A percentile compares a stretch with the other conserved stretches of the same genome.
These are phyloP conservation scores for Cephonodes hylas DNA, from an alignment of 2,888 invertebrate genomes.

Conservation along the genomic window DNA sequence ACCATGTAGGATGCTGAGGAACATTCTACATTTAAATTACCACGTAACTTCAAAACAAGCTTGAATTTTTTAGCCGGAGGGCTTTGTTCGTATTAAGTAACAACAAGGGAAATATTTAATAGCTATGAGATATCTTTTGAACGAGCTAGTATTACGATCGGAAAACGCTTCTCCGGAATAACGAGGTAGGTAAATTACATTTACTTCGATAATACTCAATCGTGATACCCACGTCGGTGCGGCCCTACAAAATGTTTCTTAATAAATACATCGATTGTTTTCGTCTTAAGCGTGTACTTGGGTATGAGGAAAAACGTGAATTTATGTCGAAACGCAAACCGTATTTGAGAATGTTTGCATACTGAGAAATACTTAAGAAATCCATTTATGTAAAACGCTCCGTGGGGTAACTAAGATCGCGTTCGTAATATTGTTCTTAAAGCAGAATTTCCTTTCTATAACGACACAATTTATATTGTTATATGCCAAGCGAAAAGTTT, in stretches of 20 bases:
- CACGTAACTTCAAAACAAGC: constrained; percentile 28
- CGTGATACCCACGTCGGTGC: constrained; percentile 25
- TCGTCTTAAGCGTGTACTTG: not conserved
- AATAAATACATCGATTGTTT: constrained; percentile 19
- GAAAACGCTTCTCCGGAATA: constrained; percentile 37
- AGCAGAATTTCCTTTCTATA: not conserved
- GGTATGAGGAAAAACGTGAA: not conserved
- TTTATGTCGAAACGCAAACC: not conserved
- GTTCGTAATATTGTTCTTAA: not conserved
- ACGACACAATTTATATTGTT: not conserved
- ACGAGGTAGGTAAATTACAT: constrained; percentile 43
- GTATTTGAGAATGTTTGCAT: not conserved
- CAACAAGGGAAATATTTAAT: constrained; percentile 13
- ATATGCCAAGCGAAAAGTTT: not conserved
- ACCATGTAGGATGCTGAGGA: constrained; percentile 35
- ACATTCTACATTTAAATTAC: constrained; percentile 39
- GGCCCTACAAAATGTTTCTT: constrained; percentile 17
- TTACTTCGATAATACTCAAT: constrained; percentile 37
- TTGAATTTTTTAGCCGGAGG: constrained; percentile 23
- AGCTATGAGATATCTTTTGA: constrained; percentile 32
- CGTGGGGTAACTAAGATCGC: not conserved
- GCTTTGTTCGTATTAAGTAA: constrained; percentile 12
- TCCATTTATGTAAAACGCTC: not conserved
- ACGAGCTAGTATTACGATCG: constrained; percentile 33
- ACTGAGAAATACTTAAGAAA: not conserved